Base-by-base conservation (phyloP, 1,140 invertebrate genomes). In the Drosophila persimilis region DNA sequence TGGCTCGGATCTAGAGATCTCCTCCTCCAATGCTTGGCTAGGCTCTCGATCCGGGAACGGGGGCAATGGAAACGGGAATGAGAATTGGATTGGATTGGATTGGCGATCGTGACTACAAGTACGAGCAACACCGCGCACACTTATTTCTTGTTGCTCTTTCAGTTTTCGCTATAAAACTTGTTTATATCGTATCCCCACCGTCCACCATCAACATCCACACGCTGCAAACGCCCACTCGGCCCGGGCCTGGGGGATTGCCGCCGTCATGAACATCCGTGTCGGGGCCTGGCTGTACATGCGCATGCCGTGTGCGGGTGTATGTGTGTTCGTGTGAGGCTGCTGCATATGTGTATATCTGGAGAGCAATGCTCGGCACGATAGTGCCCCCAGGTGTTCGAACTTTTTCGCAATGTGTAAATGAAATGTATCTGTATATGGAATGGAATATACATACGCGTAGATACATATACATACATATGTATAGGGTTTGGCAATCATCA, bases 331-430 rank as follows among this genome's bases (percentile, higher is more conserved):
- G 52, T 50, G 60, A 26, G 45, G 59, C 63, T 41, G 35, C 63
- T 56, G 41, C 47, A 45, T 45, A 9, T 41, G 39, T 59, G 17
- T 35, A 35, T 29, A 52, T 51, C 15, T 65, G 73, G 52, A 66
- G 83, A 75, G 74, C 81, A 88, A 81, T 72, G 83, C 81, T 88
- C 83, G 81, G 69, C 60, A 60, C 67, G 63, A 73, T 57, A 55
- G 64, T 41, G 26, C 20, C 47, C 29, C 57, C 61, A 86, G 73
- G 70, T 88, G 81, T 86, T 86, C 83, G 81, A 81, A 71, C 83
- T 88, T 86, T 83, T 85, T 64, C 43, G 35, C 35, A 39, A 39
- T 39, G 35, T 39, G 35, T 39, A 39, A 13, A 11, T 43, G 11
- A 39, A 5, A 11, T 43, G 6, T 54, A 54, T 35, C 26, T 20